These are phyloP conservation scores for Euglossa dilemma DNA, from an alignment of 1,140 invertebrate species.

Conservation along the genomic window DNA sequence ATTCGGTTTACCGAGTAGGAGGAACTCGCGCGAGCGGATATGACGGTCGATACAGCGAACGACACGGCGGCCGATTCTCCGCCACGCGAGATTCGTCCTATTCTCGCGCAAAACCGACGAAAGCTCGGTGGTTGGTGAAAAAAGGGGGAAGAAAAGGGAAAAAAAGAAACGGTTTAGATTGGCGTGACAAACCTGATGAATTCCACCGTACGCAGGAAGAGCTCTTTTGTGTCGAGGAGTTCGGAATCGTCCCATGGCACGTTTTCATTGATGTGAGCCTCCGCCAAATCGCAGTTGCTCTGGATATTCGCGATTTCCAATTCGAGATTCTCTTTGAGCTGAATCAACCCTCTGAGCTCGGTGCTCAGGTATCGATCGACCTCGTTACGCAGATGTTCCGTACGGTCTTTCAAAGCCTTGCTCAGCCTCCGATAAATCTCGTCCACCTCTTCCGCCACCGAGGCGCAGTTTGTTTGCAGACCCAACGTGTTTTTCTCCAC, in stretches of 20 bases:
- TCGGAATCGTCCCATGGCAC: conserved; percentile 94
- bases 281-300: conserved; percentile 98
- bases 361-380: conserved; percentile 93
- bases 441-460: conserved; percentile 95
- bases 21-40: no score
- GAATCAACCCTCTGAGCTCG: conserved; percentile 91
- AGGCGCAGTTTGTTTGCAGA: conserved; percentile 92
- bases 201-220: conserved; percentile 96
- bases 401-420: conserved; percentile 95
- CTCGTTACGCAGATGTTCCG: conserved; percentile 93
- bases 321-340: conserved; percentile 96
- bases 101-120: no score
- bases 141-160: not conserved
- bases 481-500: conserved; percentile 93
- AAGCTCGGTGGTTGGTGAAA: no score
- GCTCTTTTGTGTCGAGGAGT: conserved; percentile 96
- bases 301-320: conserved; percentile 95
- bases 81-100: no score
- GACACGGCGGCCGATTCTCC: no score
- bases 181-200: conserved; percentile 85
- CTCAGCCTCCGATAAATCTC: conserved; percentile 94
- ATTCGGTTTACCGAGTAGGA: not conserved
- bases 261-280: conserved; percentile 94
- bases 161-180: no score
- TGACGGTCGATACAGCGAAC: no score